Base-by-base conservation (phyloP, 1,140 invertebrate genomes). In the Phenacoccus solenopsis region DNA sequence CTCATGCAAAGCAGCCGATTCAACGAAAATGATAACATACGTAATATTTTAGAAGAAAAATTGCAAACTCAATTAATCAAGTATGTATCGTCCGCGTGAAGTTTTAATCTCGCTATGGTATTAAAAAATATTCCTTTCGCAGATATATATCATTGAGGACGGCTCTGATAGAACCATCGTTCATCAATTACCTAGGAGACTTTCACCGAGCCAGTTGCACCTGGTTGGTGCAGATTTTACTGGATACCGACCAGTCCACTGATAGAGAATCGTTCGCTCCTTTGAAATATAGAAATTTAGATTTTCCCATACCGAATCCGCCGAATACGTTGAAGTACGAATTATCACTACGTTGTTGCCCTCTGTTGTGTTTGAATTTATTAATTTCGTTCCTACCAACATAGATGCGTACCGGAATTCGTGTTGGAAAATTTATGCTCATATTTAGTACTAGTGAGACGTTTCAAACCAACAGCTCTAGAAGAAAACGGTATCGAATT, bases 381-480 rank as follows among this genome's bases (percentile, higher is more conserved):
- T 88, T 91, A 78, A 88, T 89, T 25, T 76, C 91, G 13, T 77
- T 83, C 4, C 77, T 77, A 61, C 81, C 85, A 73, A 84, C 87
- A 28, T 75, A 87, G 86, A 76, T 93, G 87, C 77, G 84, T 96
- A 76, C 94, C 94, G 57, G 94, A 96, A 81, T 90, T 93, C 75
- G 78, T 96, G n/a, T 81, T 94, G 27, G 92, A 94, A 77, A 96
- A 96, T 79, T 84, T 93, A 68, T 85, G 90, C 12, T 86, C 88
- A 32, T 89, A 89, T 79, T 82, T 96, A 71, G 85, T 86, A 71
- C 88, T 93, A 77, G 72, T 90, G 76, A 77, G 86, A 49, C 85
- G 87, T 25, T 83, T 87, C 79, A 84, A 81, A 79, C 80, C 82
- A 75, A 79, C 79, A 79, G 78, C 79, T 76, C 79, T 88, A 35